Percentiles rank a stretch among this genome's conserved stretches.
Conservation (phyloP, 2,113 vertebrate genomes). For the Empidonax traillii region DNA sequence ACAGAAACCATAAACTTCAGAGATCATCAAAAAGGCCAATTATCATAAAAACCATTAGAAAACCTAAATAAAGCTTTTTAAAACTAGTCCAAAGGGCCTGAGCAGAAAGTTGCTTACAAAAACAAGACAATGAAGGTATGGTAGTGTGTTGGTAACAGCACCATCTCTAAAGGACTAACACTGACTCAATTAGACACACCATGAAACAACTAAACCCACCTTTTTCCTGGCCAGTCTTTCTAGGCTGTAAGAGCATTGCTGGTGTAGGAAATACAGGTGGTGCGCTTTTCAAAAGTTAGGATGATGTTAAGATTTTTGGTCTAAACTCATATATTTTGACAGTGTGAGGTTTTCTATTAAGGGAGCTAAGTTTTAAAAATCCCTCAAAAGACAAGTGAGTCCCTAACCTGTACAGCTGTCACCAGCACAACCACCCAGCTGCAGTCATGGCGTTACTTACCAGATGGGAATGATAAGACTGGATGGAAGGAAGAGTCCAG, state of each 20-base stretch:
- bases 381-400: neutral
- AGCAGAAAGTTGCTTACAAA: neutral
- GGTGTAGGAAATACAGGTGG: neutral
- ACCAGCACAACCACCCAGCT: neutral
- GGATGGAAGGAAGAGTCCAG: slow-evolving; percentile 75
- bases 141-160: neutral
- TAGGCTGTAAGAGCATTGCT: neutral
- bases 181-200: neutral
- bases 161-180: neutral
- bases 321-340: neutral
- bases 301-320: neutral
- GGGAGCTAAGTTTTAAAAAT: neutral
- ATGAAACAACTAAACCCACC: neutral
- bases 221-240: neutral
- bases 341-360: neutral
- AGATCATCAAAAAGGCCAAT: neutral
- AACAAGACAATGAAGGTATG: neutral
- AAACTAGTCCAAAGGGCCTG: neutral
- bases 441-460: slow-evolving; percentile 55
- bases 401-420: neutral
- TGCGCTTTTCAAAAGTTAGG: neutral
- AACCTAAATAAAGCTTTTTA: neutral
- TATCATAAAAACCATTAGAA: neutral
- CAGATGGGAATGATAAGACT: slow-evolving; percentile 77
- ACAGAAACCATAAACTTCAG: neutral